These are phyloP conservation scores for Caenorhabditis sp. DNA, from an alignment of 2,888 invertebrate genomes.

Conservation along the genomic window DNA sequence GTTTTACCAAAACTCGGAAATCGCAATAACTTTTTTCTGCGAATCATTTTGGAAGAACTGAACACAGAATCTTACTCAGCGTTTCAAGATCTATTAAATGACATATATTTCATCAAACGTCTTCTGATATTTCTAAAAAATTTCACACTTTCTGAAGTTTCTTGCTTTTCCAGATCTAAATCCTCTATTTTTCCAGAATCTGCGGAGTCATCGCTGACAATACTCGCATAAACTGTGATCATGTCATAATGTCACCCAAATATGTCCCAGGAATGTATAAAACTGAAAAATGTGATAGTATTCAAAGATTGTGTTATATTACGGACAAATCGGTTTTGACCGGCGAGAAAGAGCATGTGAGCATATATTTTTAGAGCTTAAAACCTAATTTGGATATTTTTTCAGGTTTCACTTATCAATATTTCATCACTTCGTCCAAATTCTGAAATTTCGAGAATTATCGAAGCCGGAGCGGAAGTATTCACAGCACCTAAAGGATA, in stretches of 20 bases:
- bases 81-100: no score
- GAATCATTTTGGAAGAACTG: no score
- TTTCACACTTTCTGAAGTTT: no score
- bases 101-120: no score
- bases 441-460: constrained; percentile 14
- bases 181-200: constrained; percentile 46
- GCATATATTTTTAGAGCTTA: not conserved
- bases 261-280: constrained; percentile 35
- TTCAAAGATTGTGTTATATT: constrained; percentile 43
- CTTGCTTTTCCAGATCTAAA: not conserved
- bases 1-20: no score
- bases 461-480: constrained; percentile 53
- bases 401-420: constrained; percentile 51
- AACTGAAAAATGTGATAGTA: not conserved
- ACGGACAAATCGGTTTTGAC: constrained; percentile 43
- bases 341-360: constrained; percentile 49
- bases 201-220: constrained; percentile 62
- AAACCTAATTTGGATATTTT: not conserved
- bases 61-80: no score
- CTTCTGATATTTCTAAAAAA: no score
- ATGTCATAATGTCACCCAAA: constrained; percentile 44
- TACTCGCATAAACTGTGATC: constrained; percentile 54
- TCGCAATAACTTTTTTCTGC: no score
- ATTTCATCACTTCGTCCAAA: constrained; percentile 26
- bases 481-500: constrained; percentile 52